These are phyloP conservation scores for Poeciliopsis turrubarensis DNA, from an alignment of 2,113 vertebrate species.

Conservation along the genomic window DNA sequence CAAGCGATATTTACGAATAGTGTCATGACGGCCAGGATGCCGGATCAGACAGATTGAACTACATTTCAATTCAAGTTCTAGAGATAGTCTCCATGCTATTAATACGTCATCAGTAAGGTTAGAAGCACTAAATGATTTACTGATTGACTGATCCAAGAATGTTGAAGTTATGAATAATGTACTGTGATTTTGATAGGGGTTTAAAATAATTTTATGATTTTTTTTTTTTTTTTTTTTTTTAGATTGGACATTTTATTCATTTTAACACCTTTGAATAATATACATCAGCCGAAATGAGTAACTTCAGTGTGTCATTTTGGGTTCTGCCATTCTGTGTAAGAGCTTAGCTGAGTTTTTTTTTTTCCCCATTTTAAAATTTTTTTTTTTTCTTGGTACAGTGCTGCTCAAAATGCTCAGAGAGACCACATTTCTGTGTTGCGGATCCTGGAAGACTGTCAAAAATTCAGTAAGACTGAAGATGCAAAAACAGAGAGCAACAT, in stretches of 20 bases:
- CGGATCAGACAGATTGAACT: slow-evolving; percentile 34
- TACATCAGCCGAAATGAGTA: background rate
- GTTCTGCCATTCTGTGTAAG: background rate
- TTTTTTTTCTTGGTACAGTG: too few relatives aligned
- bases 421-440: background rate
- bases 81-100: too few relatives aligned
- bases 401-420: background rate
- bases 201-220: background rate
- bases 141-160: too few relatives aligned
- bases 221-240: background rate
- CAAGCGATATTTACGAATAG: slow-evolving; percentile 43
- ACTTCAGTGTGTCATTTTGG: background rate
- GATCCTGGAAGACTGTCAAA: background rate
- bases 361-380: too few relatives aligned
- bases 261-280: background rate
- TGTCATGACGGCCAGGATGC: slow-evolving; percentile 25
- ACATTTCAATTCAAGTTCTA: background rate
- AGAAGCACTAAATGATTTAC: too few relatives aligned
- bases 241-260: background rate
- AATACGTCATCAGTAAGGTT: too few relatives aligned
- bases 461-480: background rate
- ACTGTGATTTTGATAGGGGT: background rate
- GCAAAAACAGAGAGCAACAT: too few relatives aligned
- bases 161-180: too few relatives aligned
- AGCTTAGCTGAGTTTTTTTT: background rate